Base-by-base conservation (phyloP, 2,888 invertebrate species). In the Galerucella nymphaeae region DNA sequence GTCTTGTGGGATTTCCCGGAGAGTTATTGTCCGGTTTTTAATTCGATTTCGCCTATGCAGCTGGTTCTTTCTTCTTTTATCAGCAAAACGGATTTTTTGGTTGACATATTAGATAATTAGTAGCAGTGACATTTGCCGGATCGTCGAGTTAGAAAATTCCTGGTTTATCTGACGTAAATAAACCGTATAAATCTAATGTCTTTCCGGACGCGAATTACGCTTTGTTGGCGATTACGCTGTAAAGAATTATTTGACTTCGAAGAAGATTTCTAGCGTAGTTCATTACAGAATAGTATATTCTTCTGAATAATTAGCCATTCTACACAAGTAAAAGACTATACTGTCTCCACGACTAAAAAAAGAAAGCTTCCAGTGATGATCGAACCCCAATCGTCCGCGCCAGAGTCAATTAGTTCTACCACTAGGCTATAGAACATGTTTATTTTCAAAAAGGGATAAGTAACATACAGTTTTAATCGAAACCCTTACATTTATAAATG, bases 11-110 rank as follows among this genome's bases (percentile, higher is more conserved):
- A 67, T 53, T 70, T 55, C 50, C 30, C 61, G 42, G 58, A 73
- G 66, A 73, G 45, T 66, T 70, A 73, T 73, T 63, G 73, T 66
- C 66, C 50, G 58, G 73, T 70, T 73, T 73, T 73, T 70, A 73
- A 73, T 73, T 70, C 70, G 57, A 63, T 67, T 73, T 48, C 45
- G 73, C 73, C 62, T 70, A 66, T 70, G 67, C 73, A 70, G 73
- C 73, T 45, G 62, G 58, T 73, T 73, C 5, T 45, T 67, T 72
- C 41, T 66, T 64, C 10, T 42, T 50, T 68, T 23, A 58, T 68
- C 58, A 50, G 30, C n/a, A 13, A 59, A 5, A 8, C 30, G 59
- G 59, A 30, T 59, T 59, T 59, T 59, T 59, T 59, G 59, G 30
- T 66, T 66, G 66, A 66, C 58, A 45, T 58, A 66, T 66, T 66